Evolutionary conservation across 1,140 invertebrate genomes (phyloP), one percentile per base, ranked within the genome.

Genomic region (Drosophila subobscura): DNA sequence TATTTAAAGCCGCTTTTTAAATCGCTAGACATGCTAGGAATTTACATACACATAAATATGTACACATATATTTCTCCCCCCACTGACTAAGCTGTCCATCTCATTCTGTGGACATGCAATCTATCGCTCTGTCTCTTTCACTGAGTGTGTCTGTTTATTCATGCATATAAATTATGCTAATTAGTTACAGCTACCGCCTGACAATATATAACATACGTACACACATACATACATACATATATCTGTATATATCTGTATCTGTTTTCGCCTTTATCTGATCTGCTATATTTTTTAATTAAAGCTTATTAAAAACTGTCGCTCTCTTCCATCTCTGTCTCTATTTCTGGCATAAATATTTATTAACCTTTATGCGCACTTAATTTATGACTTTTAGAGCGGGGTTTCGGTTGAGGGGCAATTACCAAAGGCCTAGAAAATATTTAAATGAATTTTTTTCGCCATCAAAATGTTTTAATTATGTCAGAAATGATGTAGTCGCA

Each of bases 161-260:
- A 63, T 77, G 83, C 83, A 78, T 78, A 78, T 73, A 65, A 88
- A 86, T 88, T 75, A 86, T 88, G 81, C 59, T 86, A 86, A 86
- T 88, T 86, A 81, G 81, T 86, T 86, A 81, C 81, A 86, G 71
- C 71, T 59, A 50, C 40, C 37, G 64, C 66, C 45, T 56, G 66
- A 68, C 66, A 70, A 56, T 68, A 56, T 70, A 56, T 56, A 68
- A 56, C 61, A 65, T 65, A 52, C 27, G 27, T 66, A 10, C 12
- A 25, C 8, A 46, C 29, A 65, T 50, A 49, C 10, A 54, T 7
- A 23, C 7, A 42, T 7, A 59, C 57, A 23, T 29, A 27, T 54
- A 12, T 25, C 44, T 25, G 12, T 55, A 23, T 37, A 14, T 49
- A 3, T 46, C 25, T 37, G 56, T 72, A 67, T 72, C 44, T 66